Percentiles rank a stretch among this genome's conserved stretches.
These are phyloP conservation scores for Brachyhypopomus occidentalis DNA, from an alignment of 2,113 vertebrate species.

Conservation along the genomic window DNA sequence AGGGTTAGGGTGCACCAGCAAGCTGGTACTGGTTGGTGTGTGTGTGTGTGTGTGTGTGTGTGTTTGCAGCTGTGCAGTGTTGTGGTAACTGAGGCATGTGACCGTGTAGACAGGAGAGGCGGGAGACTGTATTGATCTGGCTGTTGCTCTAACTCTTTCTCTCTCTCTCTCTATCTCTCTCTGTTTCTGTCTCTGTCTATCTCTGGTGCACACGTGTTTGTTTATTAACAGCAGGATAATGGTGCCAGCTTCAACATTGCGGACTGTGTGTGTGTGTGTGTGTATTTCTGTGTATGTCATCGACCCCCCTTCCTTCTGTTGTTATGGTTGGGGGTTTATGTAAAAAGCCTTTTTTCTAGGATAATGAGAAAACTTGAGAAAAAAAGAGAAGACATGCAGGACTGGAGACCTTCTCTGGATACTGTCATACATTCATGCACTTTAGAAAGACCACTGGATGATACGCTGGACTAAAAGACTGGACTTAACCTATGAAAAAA, in stretches of 20 bases:
- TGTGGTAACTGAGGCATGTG: neutral
- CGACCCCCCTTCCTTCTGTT: conserved; percentile 21
- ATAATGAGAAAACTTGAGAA: conserved; percentile 43
- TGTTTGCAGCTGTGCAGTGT: neutral
- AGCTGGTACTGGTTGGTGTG: neutral
- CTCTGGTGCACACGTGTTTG: neutral
- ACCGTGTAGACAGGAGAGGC: neutral
- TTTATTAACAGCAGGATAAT: neutral
- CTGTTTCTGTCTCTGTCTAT: neutral
- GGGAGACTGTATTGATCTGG: conserved; percentile 1
- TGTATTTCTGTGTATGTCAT: conserved; percentile 23
- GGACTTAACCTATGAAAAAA: conserved; percentile 39
- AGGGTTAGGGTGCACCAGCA: neutral
- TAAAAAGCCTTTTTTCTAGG: conserved; percentile 56
- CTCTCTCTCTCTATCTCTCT: neutral
- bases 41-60: neutral
- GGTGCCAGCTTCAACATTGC: neutral
- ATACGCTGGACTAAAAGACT: conserved; percentile 39
- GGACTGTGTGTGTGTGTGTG: conserved; percentile 32
- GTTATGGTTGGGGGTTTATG: conserved; percentile 40
- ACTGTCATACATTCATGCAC: conserved; percentile 53
- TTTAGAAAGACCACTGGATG: conserved; percentile 54
- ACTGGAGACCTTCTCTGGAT: conserved; percentile 42
- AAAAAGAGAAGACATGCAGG: conserved; percentile 23
- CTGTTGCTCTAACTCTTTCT: neutral